A percentile compares a stretch with the other conserved stretches of the same genome.
These are phyloP conservation scores for Cepaea hortensis DNA, from an alignment of 2,888 invertebrate genomes.

Conservation along the genomic window DNA sequence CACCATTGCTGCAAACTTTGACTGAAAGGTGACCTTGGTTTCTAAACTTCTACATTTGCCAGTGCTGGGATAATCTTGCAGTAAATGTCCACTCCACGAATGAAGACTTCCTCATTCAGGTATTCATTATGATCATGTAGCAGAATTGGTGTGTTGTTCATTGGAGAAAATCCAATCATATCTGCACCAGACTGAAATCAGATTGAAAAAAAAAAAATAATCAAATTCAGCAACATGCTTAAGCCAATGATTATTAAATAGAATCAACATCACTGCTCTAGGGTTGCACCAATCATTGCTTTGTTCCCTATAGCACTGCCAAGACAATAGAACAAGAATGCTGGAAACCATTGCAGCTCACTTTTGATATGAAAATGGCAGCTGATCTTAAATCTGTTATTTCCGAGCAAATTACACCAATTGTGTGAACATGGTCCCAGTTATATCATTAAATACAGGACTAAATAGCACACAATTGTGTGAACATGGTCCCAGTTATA, in stretches of 20 bases:
- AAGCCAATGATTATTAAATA: not conserved
- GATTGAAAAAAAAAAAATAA: not conserved
- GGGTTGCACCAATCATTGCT: not conserved
- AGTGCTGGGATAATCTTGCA: slow-evolving; percentile 77
- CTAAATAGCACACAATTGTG: too few relatives aligned
- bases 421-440: too few relatives aligned
- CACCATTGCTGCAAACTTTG: too few relatives aligned
- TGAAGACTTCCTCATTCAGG: slow-evolving; percentile 85
- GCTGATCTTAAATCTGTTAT: too few relatives aligned
- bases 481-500: too few relatives aligned
- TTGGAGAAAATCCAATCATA: slow-evolving; percentile 93
- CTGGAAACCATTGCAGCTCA: too few relatives aligned
- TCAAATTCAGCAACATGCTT: slow-evolving; percentile 46
- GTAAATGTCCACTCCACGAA: slow-evolving; percentile 89
- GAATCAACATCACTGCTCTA: not conserved
- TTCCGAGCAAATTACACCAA: too few relatives aligned
- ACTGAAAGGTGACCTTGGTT: too few relatives aligned
- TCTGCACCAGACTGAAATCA: slow-evolving; percentile 83
- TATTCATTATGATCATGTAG: slow-evolving; percentile 95
- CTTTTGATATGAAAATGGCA: too few relatives aligned
- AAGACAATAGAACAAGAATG: too few relatives aligned
- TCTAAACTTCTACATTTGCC: slow-evolving; percentile 54
- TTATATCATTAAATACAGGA: too few relatives aligned
- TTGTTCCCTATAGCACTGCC: too few relatives aligned
- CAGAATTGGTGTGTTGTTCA: slow-evolving; percentile 88